Evolutionary conservation across 2,113 vertebrate genomes (phyloP).

Genomic region (Apodemus speciosus): DNA sequence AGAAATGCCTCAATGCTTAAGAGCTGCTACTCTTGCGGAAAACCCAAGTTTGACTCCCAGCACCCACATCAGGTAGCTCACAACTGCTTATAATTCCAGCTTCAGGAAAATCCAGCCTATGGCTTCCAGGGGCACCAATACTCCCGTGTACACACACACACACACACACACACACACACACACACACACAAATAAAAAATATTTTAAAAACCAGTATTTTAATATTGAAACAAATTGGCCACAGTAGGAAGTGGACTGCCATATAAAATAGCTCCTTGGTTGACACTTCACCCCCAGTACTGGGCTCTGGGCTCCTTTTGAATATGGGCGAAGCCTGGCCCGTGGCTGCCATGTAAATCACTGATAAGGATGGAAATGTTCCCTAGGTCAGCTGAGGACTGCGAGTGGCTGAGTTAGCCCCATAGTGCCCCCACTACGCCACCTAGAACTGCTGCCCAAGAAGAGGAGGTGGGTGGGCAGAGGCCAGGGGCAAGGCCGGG

Average conservation of each 20-base stretch:
- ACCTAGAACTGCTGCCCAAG: not conserved
- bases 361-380: conserved; percentile 65
- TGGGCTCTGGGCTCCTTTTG: no score
- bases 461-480: fast-evolving
- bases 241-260: fast-evolving
- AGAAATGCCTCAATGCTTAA: not conserved
- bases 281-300: not conserved
- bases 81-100: not conserved
- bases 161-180: no score
- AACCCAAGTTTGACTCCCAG: not conserved
- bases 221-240: not conserved
- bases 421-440: no score
- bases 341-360: conserved; percentile 55
- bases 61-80: not conserved
- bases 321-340: not conserved
- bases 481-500: not conserved
- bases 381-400: not conserved
- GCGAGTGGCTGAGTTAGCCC: not conserved
- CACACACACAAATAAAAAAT: not conserved
- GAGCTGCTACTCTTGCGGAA: not conserved
- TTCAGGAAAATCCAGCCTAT: not conserved
- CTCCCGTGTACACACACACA: not conserved
- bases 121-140: not conserved
- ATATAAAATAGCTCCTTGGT: not conserved
- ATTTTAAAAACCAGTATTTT: not conserved